Base-by-base conservation (phyloP, 2,888 invertebrate species). In the Flabesymbios commensalis region DNA sequence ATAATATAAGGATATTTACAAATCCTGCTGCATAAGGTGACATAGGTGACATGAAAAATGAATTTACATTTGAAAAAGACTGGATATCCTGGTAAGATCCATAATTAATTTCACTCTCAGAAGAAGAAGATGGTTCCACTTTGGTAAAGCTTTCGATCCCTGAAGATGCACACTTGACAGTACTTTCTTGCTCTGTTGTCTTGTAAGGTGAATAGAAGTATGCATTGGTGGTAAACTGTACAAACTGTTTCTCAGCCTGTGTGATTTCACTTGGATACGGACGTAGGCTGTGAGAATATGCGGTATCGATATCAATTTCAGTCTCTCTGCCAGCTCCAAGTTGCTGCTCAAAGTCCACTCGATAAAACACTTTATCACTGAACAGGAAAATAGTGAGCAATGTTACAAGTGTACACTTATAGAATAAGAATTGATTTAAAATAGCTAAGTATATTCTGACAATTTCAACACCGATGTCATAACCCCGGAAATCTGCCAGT, bases 161-260 rank as follows among this genome's bases (percentile, higher is more conserved):
- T 71, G 89, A 88, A 0, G 93, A 90, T 49, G 90, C 89, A 56
- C 94, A 81, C 42, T 88, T 86, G 5, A 98, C 87, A 10, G 86
- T 88, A 0, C 94, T 93, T 69, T 90, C 93, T 82, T 97, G 95
- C 41, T 89, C 88, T 0, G 83, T 81, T 0, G 93, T 90, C 60
- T 31, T 80, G 82, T 98, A 99, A 0, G 94, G 93, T 0, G 91
- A 88, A 78, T 88, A 94, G 57, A 91, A 86, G 78, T 93, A 92
- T 60, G 92, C 86, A 77, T 90, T 93, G 29, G 94, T 95, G 69
- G 86, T 87, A 79, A 90, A 97, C 70, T 90, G 88, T 0, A 99
- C 93, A 67, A 94, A 86, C 69, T 99, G 99, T 75, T 93, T 92
- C 75, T 99, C 98, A 65, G 91, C 89, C 81, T 99, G 99, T 0